Evolutionary conservation across 2,797 vertebrate species (phyloP), one percentile per base, ranked within the genome.

Genomic region (Takifugu ocellatus): DNA sequence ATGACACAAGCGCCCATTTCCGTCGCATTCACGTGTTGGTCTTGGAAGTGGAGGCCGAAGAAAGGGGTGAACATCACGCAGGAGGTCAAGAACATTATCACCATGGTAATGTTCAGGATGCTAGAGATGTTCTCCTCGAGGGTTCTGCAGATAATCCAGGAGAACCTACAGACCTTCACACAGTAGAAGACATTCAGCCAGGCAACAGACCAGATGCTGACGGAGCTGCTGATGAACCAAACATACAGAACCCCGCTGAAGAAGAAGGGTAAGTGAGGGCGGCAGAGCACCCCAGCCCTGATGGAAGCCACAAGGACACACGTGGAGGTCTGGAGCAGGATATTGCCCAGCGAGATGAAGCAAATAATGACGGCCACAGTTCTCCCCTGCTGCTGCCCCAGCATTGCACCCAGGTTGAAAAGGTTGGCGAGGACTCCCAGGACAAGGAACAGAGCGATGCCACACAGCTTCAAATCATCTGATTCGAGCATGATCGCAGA

Each of bases 151-250:
- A 56, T 11, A 5, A 2, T 2, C 6, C 29, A 52, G 15, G 49
- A 59, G 42, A 49, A 65, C 36, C 33, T 49, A 7, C 43, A 5
- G 16, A 54, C 55, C 21, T 25, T 42, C 3, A 49, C 1, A 21
- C 64, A 61, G 53, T 61, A 56, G 49, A 67, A 14, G 42, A 60
- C 9, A 10, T 47, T 55, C 5, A 59, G 42, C 56, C 51, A 39
- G 27, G 63, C 39, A 0, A 51, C 47, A 1, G 51, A 55, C 63
- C 57, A 51, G 56, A 60, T 55, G 52, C 64, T 66, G n/a, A 66
- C 29, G 1, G 64, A 66, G 63, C 57, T 66, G 64, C 57, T 67
- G 58, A 52, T 61, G 58, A 61, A 49, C 53, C 57, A 56, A 29
- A 52, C 29, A 1, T 25, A 56, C 49, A 59, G 36, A 6, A 33